These are phyloP conservation scores for Sciurus carolinensis DNA, from an alignment of 2,797 vertebrate genomes.

Conservation along the genomic window DNA sequence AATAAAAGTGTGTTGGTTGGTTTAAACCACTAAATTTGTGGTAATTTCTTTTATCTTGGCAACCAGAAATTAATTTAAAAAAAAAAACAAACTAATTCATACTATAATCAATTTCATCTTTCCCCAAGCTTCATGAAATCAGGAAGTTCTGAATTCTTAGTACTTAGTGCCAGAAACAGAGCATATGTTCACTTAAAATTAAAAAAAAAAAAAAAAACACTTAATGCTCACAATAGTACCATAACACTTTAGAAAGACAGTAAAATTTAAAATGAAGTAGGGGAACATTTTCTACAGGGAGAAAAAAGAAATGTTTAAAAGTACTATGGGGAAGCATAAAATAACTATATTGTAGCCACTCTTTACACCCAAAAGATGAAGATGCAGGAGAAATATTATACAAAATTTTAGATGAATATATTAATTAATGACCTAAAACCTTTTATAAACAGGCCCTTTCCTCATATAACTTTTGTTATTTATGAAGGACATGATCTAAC, in stretches of 20 bases:
- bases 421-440: not conserved
- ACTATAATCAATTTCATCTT: not conserved
- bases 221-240: not conserved
- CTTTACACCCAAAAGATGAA: not conserved
- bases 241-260: not conserved
- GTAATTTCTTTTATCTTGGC: not conserved
- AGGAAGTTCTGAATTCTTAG: not conserved
- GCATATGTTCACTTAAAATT: not conserved
- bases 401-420: conserved; percentile 21
- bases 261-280: not conserved
- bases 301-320: conserved; percentile 38
- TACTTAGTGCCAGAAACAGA: conserved; percentile 1
- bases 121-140: not conserved
- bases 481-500: not conserved
- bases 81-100: conserved; percentile 10
- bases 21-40: not conserved
- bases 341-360: not conserved
- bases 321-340: not conserved
- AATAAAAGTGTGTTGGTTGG: not conserved
- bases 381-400: not conserved
- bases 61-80: conserved; percentile 25
- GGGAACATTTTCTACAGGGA: not conserved
- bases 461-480: not conserved
- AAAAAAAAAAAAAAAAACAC: not conserved
- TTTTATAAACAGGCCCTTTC: not conserved